Evolutionary conservation across 2,113 vertebrate genomes (phyloP).

Genomic region (Cardinalis cardinalis): DNA sequence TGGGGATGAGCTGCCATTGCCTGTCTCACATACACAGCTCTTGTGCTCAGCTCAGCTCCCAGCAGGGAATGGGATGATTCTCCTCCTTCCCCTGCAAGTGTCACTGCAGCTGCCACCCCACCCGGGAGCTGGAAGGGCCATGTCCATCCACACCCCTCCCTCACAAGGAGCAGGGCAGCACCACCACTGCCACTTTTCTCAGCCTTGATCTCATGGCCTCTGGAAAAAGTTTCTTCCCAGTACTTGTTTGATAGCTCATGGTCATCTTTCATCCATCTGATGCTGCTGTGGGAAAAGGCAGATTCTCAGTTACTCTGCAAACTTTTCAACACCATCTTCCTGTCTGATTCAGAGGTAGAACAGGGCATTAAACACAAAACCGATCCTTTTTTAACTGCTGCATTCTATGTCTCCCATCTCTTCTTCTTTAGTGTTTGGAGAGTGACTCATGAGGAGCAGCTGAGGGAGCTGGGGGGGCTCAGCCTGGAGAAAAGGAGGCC

Average conservation of each 20-base stretch:
- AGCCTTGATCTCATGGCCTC: background rate
- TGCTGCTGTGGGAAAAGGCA: background rate
- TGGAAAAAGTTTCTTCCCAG: background rate
- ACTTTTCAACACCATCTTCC: background rate
- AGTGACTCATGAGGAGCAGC: background rate
- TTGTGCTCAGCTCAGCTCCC: background rate
- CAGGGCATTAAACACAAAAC: background rate
- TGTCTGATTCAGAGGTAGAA: background rate
- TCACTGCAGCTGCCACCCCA: background rate
- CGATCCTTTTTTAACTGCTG: background rate
- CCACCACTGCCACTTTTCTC: fast-evolving
- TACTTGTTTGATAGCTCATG: background rate
- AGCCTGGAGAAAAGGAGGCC: background rate
- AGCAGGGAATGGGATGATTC: background rate
- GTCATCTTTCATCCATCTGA: background rate
- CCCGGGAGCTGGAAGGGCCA: fast-evolving
- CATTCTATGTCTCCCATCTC: background rate
- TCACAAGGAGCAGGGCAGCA: background rate
- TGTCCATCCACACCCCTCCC: background rate
- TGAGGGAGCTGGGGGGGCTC: background rate
- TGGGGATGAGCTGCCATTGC: background rate
- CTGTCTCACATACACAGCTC: background rate
- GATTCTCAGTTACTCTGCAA: background rate
- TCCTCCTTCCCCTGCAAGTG: background rate
- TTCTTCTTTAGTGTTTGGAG: background rate